Base-by-base conservation (phyloP, 1,140 invertebrate species). In the Drosophila tropicalis region DNA sequence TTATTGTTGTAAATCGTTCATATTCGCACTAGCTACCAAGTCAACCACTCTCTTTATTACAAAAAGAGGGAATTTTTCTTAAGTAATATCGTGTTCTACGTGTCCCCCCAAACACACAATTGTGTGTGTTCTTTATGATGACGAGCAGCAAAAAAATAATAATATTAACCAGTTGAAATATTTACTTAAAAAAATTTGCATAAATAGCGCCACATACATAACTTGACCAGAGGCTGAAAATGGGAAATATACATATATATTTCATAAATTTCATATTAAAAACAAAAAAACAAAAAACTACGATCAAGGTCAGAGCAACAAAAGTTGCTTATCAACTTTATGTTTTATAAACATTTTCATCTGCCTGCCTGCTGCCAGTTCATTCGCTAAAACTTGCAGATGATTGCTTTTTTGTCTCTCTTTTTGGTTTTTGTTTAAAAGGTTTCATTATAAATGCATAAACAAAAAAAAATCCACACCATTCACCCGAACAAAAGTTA, bases 391-490 rank as follows among this genome's bases (percentile, higher is more conserved):
- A 70, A 71, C 67, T 84, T 78, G 36, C 68, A 70, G 64, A 47
- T 67, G n/a, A 39, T 55, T 40, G 36, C 12, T 22, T 39, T 60
- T 62, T 63, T 62, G 64, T 62, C 55, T 57, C 54, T 67, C 62
- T 66, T 57, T 69, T 64, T 67, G 62, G 22, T 62, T 60, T 62
- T 61, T 36, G 62, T 69, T 67, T 76, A 89, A 86, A 87, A 83
- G 72, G 62, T 89, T 87, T 89, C 79, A 83, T 87, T 87, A 86
- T 79, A 79, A 76, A 87, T 87, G 72, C 79, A 87, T 82, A 82
- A 85, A 75, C 79, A 87, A 79, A 82, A 85, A 82, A 85, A 75
- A 83, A 81, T 65, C 22, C 62, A 76, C 75, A 58, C 47, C 74
- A 74, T 77, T 77, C 75, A 74, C 75, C 73, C 71, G 69, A 65